Conservation (phyloP, 35 echinoderm and acorn worm species). For the Acanthaster planci region DNA sequence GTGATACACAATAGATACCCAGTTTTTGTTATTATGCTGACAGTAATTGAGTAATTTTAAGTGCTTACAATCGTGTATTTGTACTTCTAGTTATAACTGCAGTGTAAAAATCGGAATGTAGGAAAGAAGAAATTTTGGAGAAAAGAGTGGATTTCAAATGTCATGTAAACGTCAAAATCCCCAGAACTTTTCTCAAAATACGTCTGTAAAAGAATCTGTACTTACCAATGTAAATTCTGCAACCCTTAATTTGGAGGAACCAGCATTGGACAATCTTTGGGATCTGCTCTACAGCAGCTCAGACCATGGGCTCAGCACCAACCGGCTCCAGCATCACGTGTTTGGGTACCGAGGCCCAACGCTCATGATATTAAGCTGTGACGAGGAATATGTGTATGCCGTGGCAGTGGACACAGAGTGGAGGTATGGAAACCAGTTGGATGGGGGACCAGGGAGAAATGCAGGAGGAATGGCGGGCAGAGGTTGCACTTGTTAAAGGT, state of each 20-base stretch:
- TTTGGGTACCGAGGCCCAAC: constrained; percentile 85
- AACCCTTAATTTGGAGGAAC: background rate
- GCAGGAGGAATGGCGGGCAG: background rate
- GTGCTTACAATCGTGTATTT: too few relatives aligned
- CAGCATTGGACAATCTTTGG: constrained; percentile 39
- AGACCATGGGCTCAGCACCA: constrained; percentile 80
- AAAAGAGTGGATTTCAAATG: too few relatives aligned
- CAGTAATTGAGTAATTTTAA: too few relatives aligned
- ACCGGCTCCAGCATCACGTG: constrained; percentile 84
- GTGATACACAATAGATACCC: too few relatives aligned
- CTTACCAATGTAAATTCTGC: background rate
- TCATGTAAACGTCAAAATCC: too few relatives aligned
- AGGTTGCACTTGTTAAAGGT: too few relatives aligned
- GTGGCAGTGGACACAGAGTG: constrained; percentile 86
- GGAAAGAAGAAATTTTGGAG: too few relatives aligned
- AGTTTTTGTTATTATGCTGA: too few relatives aligned
- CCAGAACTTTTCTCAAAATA: background rate
- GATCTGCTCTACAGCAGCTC: constrained; percentile 69
- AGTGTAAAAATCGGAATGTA: too few relatives aligned
- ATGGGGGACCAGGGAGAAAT: background rate
- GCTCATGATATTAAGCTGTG: constrained; percentile 63
- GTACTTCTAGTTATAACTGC: too few relatives aligned
- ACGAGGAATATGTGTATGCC: constrained; percentile 63
- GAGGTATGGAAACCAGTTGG: constrained; percentile 56
- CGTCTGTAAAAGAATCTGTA: too few relatives aligned